These are phyloP conservation scores for Anoplophora glabripennis DNA, from an alignment of 1,140 invertebrate genomes.

Conservation along the genomic window DNA sequence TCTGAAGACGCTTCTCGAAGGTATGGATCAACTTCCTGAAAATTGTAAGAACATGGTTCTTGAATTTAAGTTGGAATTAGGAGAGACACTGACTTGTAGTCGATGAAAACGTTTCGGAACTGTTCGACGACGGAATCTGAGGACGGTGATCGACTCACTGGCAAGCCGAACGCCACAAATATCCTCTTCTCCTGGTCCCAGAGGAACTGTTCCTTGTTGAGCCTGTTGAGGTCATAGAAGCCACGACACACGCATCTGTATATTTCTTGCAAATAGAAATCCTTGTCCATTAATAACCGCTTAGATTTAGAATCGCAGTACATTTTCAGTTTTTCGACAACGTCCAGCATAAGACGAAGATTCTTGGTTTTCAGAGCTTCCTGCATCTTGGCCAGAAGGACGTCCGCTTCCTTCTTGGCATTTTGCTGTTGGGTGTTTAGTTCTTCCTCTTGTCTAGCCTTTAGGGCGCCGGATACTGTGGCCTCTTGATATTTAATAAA, in stretches of 20 bases:
- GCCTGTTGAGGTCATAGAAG: conserved; percentile 37
- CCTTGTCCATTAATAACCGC: conserved; percentile 36
- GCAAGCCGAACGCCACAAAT: conserved; percentile 37
- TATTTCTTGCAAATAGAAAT: conserved; percentile 36
- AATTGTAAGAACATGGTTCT: not conserved
- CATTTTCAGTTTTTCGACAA: conserved; percentile 49
- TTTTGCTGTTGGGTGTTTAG: conserved; percentile 49
- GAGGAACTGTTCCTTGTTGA: conserved; percentile 31
- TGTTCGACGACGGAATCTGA: conserved; percentile 42
- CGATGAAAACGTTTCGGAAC: conserved; percentile 38
- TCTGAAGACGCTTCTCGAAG: conserved; percentile 33
- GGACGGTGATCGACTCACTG: conserved; percentile 37
- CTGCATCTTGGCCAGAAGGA: conserved; percentile 49
- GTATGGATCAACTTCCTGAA: conserved; percentile 39
- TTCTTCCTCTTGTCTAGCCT: conserved; percentile 49
- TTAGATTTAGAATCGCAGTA: conserved; percentile 41
- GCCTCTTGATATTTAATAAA: conserved; percentile 55
- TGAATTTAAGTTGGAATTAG: not conserved
- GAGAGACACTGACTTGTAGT: conserved; percentile 37
- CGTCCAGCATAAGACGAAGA: conserved; percentile 37
- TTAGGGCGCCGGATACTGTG: conserved; percentile 50
- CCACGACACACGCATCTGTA: conserved; percentile 37
- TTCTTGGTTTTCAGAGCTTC: conserved; percentile 48
- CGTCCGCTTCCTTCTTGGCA: conserved; percentile 50
- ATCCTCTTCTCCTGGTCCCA: conserved; percentile 39